phyloP scores from a whole-genome alignment of 2,113 vertebrate species.

The Prionailurus bengalensis region DNA sequence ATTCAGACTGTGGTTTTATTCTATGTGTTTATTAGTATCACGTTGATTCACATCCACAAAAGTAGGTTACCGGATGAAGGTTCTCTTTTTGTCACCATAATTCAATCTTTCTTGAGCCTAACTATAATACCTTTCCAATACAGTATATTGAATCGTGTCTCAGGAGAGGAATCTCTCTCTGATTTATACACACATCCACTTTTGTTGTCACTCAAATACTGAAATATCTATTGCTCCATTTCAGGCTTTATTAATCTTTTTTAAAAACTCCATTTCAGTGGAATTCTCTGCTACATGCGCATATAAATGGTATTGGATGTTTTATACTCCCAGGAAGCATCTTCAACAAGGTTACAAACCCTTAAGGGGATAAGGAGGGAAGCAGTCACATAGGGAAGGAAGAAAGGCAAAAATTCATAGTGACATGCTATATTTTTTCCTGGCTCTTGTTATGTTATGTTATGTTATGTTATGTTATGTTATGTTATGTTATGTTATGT shows the following conservation, averaged over 20 bases:
- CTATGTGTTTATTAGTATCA: slow-evolving; percentile 64
- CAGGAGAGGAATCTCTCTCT: slow-evolving; percentile 71
- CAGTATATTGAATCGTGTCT: slow-evolving; percentile 68
- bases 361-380: neutral
- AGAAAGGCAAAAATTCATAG: neutral
- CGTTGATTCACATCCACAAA: neutral
- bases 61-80: neutral
- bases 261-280: slow-evolving; percentile 58
- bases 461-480: neutral
- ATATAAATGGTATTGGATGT: slow-evolving; percentile 56
- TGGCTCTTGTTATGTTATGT: neutral
- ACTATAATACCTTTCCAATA: slow-evolving; percentile 74
- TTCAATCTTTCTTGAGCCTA: slow-evolving; percentile 66
- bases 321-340: slow-evolving; percentile 57
- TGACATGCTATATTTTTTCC: neutral
- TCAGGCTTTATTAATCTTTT: slow-evolving; percentile 78
- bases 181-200: slow-evolving; percentile 56
- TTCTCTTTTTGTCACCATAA: slow-evolving; percentile 76
- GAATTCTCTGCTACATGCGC: neutral
- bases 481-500: neutral
- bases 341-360: slow-evolving; percentile 34
- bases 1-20: slow-evolving; percentile 66
- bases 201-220: slow-evolving; percentile 74
- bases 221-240: slow-evolving; percentile 79
- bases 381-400: neutral